Base-by-base conservation (phyloP, 2,888 invertebrate genomes). In the Stegophylla sp. region DNA sequence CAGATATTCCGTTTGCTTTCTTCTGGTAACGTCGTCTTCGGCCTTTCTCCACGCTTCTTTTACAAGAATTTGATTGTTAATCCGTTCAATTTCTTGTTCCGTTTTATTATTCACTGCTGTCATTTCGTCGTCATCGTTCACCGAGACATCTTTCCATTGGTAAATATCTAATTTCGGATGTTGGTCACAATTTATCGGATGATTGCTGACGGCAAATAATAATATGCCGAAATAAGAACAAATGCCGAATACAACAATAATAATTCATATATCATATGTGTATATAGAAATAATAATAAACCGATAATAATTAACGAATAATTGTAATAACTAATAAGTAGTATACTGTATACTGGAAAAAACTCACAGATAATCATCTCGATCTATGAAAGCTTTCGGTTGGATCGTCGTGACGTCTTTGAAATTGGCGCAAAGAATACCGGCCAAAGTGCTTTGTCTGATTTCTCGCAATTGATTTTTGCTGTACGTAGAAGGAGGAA, bases 401-500 rank as follows among this genome's bases (percentile, higher is more conserved):
- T 81, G 72, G 43, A 73, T 66, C 28, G 28, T 73, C n/a, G 63
- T 66, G 26, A 74, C 73, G n/a, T 73, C 81, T 51, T 74, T 26
- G 7, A 73, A 66, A 28, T 81, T 81, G 10, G 53, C 41, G 17
- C 73, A 81, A 74, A 81, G 53, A 17, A 81, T 67, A 26, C 72
- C 72, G 1, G 73, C 73, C n/a, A 74, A 45, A 15, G 59, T 79
- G n/a, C 45, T 79, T 79, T 79, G 79, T 71, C 79, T 79, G n/a
- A 79, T 79, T 15, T 79, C 71, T 71, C 71, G 71, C 17, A 79
- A 61, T 41, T 83, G 84, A 88, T 87, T 87, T 85, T 86, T 88
- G 0, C 89, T 90, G 83, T 96, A 89, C 0, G 95, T 92, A 20
- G 95, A 94, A 0, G 95, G 95, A 0, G 95, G 96, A 66, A 96